Evolutionary conservation across 2,888 invertebrate genomes (phyloP).

Genomic region (Cephus pygmeus): DNA sequence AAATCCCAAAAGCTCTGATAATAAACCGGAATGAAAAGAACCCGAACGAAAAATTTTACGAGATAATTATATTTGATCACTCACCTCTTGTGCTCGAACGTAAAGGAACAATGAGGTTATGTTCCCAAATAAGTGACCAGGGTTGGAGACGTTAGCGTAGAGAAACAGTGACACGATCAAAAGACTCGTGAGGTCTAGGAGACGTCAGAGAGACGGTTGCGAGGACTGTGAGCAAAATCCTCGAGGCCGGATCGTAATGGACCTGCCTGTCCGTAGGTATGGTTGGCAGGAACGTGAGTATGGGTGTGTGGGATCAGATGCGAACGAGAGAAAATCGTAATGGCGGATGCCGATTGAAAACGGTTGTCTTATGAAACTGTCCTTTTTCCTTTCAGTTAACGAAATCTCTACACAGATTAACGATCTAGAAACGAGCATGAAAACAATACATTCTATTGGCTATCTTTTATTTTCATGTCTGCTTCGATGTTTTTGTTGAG

Average conservation of each 20-base stretch:
- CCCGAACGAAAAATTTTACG: neutral
- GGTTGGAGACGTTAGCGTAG: neutral
- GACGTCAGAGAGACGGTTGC: slow-evolving; percentile 33
- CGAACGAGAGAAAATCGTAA: neutral
- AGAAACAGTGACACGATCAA: neutral
- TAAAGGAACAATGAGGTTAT: neutral
- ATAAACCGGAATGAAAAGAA: too few relatives aligned
- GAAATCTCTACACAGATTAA: neutral
- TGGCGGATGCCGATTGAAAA: neutral
- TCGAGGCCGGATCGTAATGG: neutral
- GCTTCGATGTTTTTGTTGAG: neutral
- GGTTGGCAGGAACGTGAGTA: neutral
- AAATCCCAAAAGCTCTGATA: neutral
- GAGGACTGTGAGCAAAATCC: slow-evolving; percentile 56
- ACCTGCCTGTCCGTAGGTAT: neutral
- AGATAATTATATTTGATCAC: neutral
- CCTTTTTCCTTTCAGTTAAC: neutral
- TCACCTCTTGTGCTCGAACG: neutral
- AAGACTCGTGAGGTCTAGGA: neutral
- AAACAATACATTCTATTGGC: neutral
- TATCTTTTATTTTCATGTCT: neutral
- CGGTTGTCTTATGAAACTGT: neutral
- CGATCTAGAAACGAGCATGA: neutral
- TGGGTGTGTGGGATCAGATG: neutral
- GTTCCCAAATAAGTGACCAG: neutral